These are phyloP conservation scores for Gallirallus australis DNA, from an alignment of 2,797 vertebrate species.

Conservation along the genomic window DNA sequence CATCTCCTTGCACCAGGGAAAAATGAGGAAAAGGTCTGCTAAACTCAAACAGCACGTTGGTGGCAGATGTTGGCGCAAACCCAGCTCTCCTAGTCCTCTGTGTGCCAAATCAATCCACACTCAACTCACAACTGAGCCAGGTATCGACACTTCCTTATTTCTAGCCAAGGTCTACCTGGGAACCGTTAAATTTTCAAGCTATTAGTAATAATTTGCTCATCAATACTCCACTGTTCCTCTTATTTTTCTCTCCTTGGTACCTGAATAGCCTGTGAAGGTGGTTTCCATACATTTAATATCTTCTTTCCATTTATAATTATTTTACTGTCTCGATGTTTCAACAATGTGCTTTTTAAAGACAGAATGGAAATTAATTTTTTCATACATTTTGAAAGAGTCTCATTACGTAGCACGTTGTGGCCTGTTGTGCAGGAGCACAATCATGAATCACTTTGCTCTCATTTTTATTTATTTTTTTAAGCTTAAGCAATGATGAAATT, in stretches of 20 bases:
- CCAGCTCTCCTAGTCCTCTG: neutral
- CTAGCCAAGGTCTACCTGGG: neutral
- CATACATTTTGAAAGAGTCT: neutral
- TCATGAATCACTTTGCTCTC: neutral
- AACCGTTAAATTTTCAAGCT: neutral
- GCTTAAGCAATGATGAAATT: neutral
- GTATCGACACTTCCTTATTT: neutral
- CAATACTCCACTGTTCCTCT: neutral
- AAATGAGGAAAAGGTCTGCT: neutral
- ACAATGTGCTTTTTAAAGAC: slow-evolving; percentile 20
- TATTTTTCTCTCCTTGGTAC: slow-evolving; percentile 12
- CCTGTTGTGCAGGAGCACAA: neutral
- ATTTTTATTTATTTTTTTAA: slow-evolving; percentile 33
- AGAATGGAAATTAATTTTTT: slow-evolving; percentile 35
- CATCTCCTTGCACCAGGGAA: neutral
- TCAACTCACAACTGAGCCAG: neutral
- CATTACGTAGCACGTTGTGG: slow-evolving; percentile 1
- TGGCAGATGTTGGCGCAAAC: neutral
- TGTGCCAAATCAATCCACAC: neutral
- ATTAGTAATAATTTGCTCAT: slow-evolving; percentile 21
- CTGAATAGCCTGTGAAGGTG: neutral
- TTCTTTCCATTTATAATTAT: slow-evolving; percentile 22
- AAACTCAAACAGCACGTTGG: neutral
- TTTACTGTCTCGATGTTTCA: slow-evolving; percentile 32
- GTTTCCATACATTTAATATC: slow-evolving; percentile 32